A percentile compares a stretch with the other conserved stretches of the same genome.
Conservation (phyloP, 2,888 invertebrate genomes). For the Pseudococcus jackbeardsleyi region DNA sequence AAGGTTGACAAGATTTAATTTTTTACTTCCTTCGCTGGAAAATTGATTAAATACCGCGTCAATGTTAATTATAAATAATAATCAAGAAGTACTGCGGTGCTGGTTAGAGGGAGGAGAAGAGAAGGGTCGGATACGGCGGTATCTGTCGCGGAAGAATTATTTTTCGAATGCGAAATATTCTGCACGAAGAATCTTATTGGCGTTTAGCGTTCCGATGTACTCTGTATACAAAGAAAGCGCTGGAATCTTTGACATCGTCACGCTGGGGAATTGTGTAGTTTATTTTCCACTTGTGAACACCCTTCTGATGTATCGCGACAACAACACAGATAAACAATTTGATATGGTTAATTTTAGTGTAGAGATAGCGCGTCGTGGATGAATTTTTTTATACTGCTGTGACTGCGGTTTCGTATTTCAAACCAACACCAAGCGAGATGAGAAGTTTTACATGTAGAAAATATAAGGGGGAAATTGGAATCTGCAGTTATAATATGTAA, state of each 20-base stretch:
- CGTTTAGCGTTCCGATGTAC: conserved; percentile 1
- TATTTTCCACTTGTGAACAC: conserved; percentile 32
- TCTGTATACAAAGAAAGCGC: not conserved
- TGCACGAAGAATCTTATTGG: not conserved
- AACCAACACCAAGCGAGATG: not conserved
- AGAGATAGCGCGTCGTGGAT: not conserved
- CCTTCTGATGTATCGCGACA: conserved; percentile 38
- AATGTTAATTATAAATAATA: conserved; percentile 24
- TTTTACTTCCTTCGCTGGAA: not conserved
- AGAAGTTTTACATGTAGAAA: not conserved
- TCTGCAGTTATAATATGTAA: not conserved
- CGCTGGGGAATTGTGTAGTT: conserved; percentile 22
- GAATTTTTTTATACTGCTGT: not conserved
- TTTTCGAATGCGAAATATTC: not conserved
- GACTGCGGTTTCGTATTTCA: not conserved
- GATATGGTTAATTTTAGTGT: conserved; percentile 40
- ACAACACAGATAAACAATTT: conserved; percentile 24
- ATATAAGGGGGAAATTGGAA: not conserved
- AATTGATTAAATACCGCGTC: not conserved
- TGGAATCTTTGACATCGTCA: conserved; percentile 1
- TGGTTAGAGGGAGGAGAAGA: not conserved
- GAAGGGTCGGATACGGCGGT: not conserved
- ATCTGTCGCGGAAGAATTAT: not conserved
- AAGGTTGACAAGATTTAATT: conserved; percentile 21
- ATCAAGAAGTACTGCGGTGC: not conserved